Percentiles rank a stretch among this genome's conserved stretches.
phyloP scores from a whole-genome alignment of 2,797 vertebrate species.

The Mormyrops attenuatus region DNA sequence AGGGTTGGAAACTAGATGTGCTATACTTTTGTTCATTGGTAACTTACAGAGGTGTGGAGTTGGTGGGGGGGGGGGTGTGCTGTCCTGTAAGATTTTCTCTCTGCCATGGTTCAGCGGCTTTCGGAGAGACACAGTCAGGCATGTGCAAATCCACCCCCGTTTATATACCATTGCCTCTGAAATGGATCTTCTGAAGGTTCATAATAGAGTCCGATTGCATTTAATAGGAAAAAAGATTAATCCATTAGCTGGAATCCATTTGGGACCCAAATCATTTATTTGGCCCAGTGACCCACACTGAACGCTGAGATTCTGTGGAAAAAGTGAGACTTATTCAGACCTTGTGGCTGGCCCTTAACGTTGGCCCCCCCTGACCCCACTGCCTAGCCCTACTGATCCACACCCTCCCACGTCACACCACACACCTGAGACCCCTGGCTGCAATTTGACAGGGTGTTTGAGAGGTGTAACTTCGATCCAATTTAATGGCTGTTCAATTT shows the following conservation, averaged over 20 bases:
- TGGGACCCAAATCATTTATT: slow-evolving; percentile 44
- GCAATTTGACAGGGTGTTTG: not conserved
- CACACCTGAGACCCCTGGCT: slow-evolving; percentile 29
- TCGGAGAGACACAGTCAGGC: slow-evolving; percentile 25
- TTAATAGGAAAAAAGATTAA: slow-evolving; percentile 47
- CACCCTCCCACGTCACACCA: slow-evolving; percentile 14
- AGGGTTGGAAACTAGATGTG: slow-evolving; percentile 16
- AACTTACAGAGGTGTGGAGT: not conserved
- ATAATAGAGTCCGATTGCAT: slow-evolving; percentile 45
- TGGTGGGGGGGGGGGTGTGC: not conserved
- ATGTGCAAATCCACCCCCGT: slow-evolving; percentile 30
- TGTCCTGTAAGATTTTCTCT: slow-evolving; percentile 19
- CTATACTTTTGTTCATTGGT: not conserved
- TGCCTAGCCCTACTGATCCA: not conserved
- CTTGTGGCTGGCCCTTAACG: slow-evolving; percentile 32
- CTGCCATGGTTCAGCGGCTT: slow-evolving; percentile 25
- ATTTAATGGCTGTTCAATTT: slow-evolving; percentile 28
- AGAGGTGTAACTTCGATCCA: slow-evolving; percentile 37
- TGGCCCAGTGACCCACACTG: slow-evolving; percentile 44
- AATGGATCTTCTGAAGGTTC: slow-evolving; percentile 34
- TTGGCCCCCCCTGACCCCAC: not conserved
- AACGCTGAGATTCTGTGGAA: slow-evolving; percentile 29
- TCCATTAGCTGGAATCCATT: slow-evolving; percentile 38
- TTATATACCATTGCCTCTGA: slow-evolving; percentile 26
- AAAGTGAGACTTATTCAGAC: slow-evolving; percentile 11